Evolutionary conservation across 2,888 invertebrate genomes (phyloP).

Genomic region (Lithophane leautieri): DNA sequence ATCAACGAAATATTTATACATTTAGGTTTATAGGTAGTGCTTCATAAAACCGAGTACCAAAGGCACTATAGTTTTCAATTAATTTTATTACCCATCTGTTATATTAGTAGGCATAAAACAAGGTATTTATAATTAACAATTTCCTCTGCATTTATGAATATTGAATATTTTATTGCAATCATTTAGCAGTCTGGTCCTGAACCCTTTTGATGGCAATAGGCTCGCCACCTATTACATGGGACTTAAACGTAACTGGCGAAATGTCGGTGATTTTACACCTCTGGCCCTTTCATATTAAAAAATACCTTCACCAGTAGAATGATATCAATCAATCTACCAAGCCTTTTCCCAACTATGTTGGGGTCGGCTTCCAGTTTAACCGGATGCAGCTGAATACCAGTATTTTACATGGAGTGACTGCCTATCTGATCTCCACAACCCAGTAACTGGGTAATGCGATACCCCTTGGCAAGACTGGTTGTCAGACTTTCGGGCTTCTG

Average conservation of each 20-base stretch:
- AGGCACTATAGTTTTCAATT: conserved; percentile 9
- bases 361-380: too few relatives aligned
- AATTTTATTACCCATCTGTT: conserved; percentile 18
- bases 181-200: background rate
- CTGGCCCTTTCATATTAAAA: background rate
- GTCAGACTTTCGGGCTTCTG: too few relatives aligned
- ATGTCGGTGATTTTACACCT: background rate
- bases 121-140: conserved; percentile 21
- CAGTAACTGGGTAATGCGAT: background rate
- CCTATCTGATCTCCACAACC: background rate
- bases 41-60: background rate
- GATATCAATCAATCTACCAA: too few relatives aligned
- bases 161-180: conserved; percentile 22
- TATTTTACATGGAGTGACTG: too few relatives aligned
- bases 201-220: background rate
- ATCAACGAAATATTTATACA: conserved; percentile 1
- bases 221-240: background rate
- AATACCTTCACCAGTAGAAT: too few relatives aligned
- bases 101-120: conserved; percentile 11
- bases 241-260: background rate
- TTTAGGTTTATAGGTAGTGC: conserved; percentile 4
- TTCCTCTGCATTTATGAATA: conserved; percentile 42
- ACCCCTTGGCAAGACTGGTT: too few relatives aligned
- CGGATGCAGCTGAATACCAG: too few relatives aligned
- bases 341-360: too few relatives aligned